phyloP scores from a whole-genome alignment of 2,113 vertebrate species.

The Corythaeola cristata region DNA sequence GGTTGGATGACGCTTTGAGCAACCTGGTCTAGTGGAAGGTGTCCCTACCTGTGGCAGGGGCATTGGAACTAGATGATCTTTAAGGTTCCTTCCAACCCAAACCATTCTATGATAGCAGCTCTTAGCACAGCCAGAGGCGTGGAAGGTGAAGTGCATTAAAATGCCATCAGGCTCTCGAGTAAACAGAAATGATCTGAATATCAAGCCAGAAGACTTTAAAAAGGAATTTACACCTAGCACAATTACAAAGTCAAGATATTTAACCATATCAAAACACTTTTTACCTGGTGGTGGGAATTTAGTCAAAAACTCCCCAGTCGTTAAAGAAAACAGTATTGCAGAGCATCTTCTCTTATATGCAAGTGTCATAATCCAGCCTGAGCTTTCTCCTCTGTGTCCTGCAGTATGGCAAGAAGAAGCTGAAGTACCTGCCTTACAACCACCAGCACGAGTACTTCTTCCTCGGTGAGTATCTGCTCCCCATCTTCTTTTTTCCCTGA shows the following conservation, averaged over 20 bases:
- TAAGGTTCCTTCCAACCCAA: no score
- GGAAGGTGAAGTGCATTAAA: background rate
- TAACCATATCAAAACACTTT: background rate
- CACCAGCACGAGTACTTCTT: conserved; percentile 94
- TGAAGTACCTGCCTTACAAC: conserved; percentile 89
- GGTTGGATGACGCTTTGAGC: no score
- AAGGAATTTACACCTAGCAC: background rate
- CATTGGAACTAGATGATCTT: no score
- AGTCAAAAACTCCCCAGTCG: background rate
- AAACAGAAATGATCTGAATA: background rate
- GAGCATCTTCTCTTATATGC: background rate
- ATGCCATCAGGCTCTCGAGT: background rate
- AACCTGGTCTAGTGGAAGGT: no score
- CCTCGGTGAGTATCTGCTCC: conserved; percentile 80
- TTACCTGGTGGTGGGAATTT: background rate
- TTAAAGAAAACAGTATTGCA: background rate
- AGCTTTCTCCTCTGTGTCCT: conserved; percentile 17
- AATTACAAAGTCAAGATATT: background rate
- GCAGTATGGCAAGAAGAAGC: conserved; percentile 92
- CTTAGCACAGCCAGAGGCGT: background rate
- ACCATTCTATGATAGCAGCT: background rate
- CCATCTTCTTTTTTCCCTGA: background rate
- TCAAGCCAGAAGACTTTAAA: background rate
- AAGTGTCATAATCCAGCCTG: background rate
- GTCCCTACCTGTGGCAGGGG: no score